phyloP scores from a whole-genome alignment of 1,140 invertebrate species.

The Scaptodrosophila lebanonensis region DNA sequence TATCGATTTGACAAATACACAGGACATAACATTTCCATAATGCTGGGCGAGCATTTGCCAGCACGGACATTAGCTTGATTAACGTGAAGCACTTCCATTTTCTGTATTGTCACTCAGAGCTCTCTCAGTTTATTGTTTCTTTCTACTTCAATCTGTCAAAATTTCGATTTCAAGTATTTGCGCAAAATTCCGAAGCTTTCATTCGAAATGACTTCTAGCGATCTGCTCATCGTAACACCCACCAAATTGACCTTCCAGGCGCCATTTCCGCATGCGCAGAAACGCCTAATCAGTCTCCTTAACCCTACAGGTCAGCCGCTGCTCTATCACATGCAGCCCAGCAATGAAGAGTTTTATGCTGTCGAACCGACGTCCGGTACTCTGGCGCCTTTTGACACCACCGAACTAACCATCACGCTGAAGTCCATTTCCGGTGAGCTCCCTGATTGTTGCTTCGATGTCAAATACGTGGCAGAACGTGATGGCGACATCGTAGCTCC shows the following conservation, averaged over 20 bases:
- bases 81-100: slow-evolving; percentile 12
- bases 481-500: too few species aligned
- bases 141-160: too few species aligned
- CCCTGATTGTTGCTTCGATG: not conserved
- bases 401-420: slow-evolving; percentile 23
- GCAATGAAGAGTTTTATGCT: not conserved
- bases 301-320: slow-evolving; percentile 19
- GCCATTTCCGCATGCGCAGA: slow-evolving; percentile 21
- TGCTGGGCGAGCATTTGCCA: not conserved
- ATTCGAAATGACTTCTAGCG: not conserved
- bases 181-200: too few species aligned
- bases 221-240: slow-evolving; percentile 23
- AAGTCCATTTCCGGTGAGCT: not conserved
- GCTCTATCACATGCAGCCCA: slow-evolving; percentile 1
- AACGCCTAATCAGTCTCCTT: slow-evolving; percentile 25
- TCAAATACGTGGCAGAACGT: not conserved
- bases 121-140: too few species aligned
- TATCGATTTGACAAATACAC: slow-evolving; percentile 59
- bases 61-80: not conserved
- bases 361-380: not conserved
- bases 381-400: slow-evolving; percentile 12
- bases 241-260: slow-evolving; percentile 22
- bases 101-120: too few species aligned
- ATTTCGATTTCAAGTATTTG: too few species aligned
- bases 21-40: slow-evolving; percentile 39